Evolutionary conservation across 2,797 vertebrate genomes (phyloP).

Genomic region (Odontamblyopus lacepedii): DNA sequence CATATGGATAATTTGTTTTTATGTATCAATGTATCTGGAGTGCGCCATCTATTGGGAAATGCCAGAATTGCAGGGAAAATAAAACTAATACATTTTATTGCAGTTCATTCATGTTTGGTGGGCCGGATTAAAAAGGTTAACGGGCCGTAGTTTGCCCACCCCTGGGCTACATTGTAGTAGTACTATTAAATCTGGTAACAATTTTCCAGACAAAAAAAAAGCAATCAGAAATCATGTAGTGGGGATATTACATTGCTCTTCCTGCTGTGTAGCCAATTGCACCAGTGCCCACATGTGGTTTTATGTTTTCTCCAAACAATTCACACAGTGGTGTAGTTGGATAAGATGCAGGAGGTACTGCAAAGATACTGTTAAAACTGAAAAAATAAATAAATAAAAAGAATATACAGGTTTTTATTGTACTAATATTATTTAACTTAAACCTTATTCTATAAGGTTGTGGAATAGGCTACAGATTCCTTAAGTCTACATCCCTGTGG

Average conservation of each 20-base stretch:
- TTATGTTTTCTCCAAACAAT: slow-evolving; percentile 1
- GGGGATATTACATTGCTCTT: slow-evolving; percentile 11
- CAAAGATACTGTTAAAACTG: background rate
- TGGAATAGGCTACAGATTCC: background rate
- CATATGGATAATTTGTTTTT: too few relatives aligned
- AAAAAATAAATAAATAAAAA: background rate
- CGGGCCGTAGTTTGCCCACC: too few relatives aligned
- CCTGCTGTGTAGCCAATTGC: slow-evolving; percentile 2
- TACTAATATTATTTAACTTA: background rate
- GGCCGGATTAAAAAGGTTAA: too few relatives aligned
- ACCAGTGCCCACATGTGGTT: slow-evolving; percentile 11
- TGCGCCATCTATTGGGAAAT: too few relatives aligned
- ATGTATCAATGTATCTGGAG: too few relatives aligned
- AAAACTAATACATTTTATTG: too few relatives aligned
- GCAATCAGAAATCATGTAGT: slow-evolving; percentile 8
- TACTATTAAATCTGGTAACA: background rate
- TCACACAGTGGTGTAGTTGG: background rate
- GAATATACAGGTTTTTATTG: background rate
- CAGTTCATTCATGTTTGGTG: too few relatives aligned
- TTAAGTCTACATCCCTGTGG: background rate
- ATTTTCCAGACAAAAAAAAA: background rate
- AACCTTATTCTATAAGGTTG: background rate
- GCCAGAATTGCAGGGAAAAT: too few relatives aligned
- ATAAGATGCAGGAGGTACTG: background rate
- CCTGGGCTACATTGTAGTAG: background rate